Base-by-base conservation (phyloP, 2,888 invertebrate species). In the Allophyes oxyacanthae region DNA sequence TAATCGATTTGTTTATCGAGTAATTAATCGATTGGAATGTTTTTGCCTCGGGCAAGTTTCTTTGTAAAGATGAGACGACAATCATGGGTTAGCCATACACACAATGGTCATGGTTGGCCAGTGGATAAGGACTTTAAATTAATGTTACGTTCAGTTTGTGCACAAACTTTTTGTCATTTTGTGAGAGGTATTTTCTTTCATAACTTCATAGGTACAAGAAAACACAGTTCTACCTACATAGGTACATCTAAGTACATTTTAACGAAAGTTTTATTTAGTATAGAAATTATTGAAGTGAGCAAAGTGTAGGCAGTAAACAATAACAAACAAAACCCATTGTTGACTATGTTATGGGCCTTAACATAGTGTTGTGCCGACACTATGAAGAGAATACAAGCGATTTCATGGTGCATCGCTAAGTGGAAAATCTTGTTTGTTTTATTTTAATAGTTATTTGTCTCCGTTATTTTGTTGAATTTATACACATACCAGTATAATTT, bases 1-100 rank as follows among this genome's bases (percentile, higher is more conserved):
- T 50, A 72, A 71, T 61, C 60, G 64, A 61, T 55, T 46, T 32
- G 13, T 3, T 0, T 14, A 44, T 41, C 40, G 36, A 46, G 20
- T 30, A 9, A 40, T 41, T 26, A 10, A 56, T 62, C 59, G 66
- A 53, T 45, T 8, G 1, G 13, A 9, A 10, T 33, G 13, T 59
- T 75, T 65, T 68, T 62, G 2, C 10, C 11, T 8, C 11, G 6
- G 62, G 74, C 56, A 75, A 66, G 42, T 32, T 41, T 60, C n/a
- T 33, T 26, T 26, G 7, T 30, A 9, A 15, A 33, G 32, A n/a
- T 13, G 25, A 20, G 4, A n/a, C n/a, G n/a, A n/a, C n/a, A n/a
- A n/a, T n/a, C 20, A 20, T 2, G 20, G 20, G 2, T 3, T 20
- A 20, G 4, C 20, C 20, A 20, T 4, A 20, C 4, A 4, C 20